Conservation (phyloP, 1,140 invertebrate species). For the Battus philenor region DNA sequence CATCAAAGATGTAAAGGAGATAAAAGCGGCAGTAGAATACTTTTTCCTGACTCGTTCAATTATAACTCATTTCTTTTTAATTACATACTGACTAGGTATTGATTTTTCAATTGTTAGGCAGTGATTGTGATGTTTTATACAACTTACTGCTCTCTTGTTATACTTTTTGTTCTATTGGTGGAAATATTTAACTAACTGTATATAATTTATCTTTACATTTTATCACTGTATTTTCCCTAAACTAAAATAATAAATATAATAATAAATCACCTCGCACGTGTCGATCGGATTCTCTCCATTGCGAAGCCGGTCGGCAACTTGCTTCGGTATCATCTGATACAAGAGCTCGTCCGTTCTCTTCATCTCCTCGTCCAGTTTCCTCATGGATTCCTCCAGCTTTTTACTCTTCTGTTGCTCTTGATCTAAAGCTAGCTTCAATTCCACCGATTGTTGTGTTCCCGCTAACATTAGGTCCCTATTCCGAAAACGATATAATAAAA, state of each 20-base stretch:
- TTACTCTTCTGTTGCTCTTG: slow-evolving; percentile 98
- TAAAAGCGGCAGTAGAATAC: no score
- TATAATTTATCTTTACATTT: background rate
- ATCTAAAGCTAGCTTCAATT: slow-evolving; percentile 95
- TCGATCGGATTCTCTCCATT: slow-evolving; percentile 95
- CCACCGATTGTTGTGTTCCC: slow-evolving; percentile 97
- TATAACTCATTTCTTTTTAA: no score
- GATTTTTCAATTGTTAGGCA: background rate
- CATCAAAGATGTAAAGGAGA: background rate
- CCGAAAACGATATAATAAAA: no score
- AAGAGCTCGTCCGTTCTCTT: slow-evolving; percentile 94
- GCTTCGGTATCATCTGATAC: slow-evolving; percentile 99
- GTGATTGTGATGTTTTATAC: background rate
- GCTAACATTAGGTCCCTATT: slow-evolving; percentile 94
- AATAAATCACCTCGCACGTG: slow-evolving; percentile 97
- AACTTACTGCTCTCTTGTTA: background rate
- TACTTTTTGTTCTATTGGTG: background rate
- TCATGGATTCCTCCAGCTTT: slow-evolving; percentile 97
- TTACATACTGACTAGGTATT: no score
- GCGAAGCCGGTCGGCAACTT: slow-evolving; percentile 93
- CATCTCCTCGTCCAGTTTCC: slow-evolving; percentile 97
- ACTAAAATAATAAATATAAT: slow-evolving; percentile 41
- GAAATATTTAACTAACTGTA: background rate
- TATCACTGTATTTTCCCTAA: background rate
- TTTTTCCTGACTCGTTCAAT: no score